Evolutionary conservation across 2,888 invertebrate genomes (phyloP), one percentile per base, ranked within the genome.

Genomic region (Agrochola lychnidis): DNA sequence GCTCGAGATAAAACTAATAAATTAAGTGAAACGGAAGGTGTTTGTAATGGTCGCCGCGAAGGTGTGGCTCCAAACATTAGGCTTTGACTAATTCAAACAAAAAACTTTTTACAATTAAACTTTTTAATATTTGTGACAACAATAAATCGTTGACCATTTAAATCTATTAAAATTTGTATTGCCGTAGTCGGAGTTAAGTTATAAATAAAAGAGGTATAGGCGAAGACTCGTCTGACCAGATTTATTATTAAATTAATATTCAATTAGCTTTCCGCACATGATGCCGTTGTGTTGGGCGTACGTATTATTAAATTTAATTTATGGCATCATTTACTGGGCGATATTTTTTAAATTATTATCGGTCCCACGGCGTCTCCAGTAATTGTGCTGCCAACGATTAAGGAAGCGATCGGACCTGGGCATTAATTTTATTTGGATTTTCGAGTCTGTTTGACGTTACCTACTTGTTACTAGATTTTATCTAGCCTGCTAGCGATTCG

Each of bases 251-350:
- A 96, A 96, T 96, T 96, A 96, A 96, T 96, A 96, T 96, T 96
- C 96, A 96, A 96, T 96, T 96, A 96, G 96, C 96, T 96, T 95
- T 96, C 96, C 95, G 96, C 96, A 96, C 96, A 96, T 96, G 95
- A 95, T 93, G 93, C 94, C 91, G 94, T 93, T 93, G 91, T 91
- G 92, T 91, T 95, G 95, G 96, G 94, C 96, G 95, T 95, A 93
- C 91, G 95, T 95, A 93, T 96, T 96, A 96, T 96, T 96, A 96
- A 95, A 94, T 94, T 94, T 89, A 94, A 96, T 96, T 96, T 96
- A 96, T 96, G 92, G 95, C 96, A 95, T 96, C 95, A 96, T 96
- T 96, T 96, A 94, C 93, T 91, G 91, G 92, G 93, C 94, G 93
- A 96, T 95, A 95, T 95, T 96, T 96, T 95, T 94, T 84, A 95